Percentiles rank a stretch among this genome's conserved stretches.
phyloP scores from a whole-genome alignment of 2,797 vertebrate species.

The Perodicticus potto region DNA sequence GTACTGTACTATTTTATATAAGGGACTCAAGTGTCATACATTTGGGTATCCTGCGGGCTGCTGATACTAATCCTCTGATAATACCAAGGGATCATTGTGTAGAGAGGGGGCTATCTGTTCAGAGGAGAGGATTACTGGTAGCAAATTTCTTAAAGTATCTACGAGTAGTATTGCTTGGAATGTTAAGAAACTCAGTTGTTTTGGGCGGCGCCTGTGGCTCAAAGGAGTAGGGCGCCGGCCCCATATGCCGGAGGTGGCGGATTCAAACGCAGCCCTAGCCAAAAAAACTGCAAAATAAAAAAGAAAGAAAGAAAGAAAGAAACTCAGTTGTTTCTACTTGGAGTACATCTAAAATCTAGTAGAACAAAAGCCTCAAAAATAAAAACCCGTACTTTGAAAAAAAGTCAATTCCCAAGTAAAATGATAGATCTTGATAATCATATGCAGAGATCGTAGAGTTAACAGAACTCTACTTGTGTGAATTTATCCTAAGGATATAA shows the following conservation, averaged over 20 bases:
- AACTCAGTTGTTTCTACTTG: conserved; percentile 42
- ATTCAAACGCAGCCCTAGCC: too few relatives aligned
- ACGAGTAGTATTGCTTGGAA: conserved; percentile 51
- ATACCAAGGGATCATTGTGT: background rate
- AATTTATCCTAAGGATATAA: conserved; percentile 31
- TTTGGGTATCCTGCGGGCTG: background rate
- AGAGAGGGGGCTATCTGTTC: background rate
- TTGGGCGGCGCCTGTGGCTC: background rate
- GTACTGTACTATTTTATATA: background rate
- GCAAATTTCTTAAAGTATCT: conserved; percentile 46
- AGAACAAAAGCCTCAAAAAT: background rate
- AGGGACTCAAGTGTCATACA: background rate
- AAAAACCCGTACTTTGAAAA: background rate
- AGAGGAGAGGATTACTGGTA: conserved; percentile 1
- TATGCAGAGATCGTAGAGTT: background rate
- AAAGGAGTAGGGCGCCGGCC: too few relatives aligned
- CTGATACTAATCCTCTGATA: background rate
- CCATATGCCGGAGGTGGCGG: too few relatives aligned
- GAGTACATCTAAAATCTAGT: conserved; percentile 48
- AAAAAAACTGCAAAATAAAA: too few relatives aligned
- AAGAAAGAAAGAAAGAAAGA: background rate
- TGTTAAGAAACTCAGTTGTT: conserved; percentile 55
- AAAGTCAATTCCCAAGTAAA: conserved; percentile 52
- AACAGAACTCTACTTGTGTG: conserved; percentile 7
- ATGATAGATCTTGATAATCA: conserved; percentile 32